Percentiles rank a stretch among this genome's conserved stretches.
These are phyloP conservation scores for Melieria crassipennis DNA, from an alignment of 2,888 invertebrate species.

Conservation along the genomic window DNA sequence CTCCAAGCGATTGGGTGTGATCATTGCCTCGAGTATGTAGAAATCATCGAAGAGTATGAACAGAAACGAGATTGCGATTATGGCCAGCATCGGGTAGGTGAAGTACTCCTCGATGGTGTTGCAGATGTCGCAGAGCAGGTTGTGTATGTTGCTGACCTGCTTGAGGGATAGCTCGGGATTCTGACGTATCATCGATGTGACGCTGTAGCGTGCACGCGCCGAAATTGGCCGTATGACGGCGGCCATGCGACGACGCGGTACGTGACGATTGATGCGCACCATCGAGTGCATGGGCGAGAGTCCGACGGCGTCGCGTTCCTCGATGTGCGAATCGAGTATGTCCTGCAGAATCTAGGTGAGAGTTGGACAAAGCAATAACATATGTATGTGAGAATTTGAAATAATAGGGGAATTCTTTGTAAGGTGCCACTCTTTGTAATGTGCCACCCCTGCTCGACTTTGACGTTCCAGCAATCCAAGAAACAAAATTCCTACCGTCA, in stretches of 20 bases:
- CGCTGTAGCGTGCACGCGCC: slow-evolving; percentile 48
- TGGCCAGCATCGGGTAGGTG: slow-evolving; percentile 59
- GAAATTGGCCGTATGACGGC: slow-evolving; percentile 42
- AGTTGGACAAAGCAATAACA: background rate
- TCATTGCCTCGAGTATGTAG: slow-evolving; percentile 59
- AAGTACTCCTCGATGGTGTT: slow-evolving; percentile 61
- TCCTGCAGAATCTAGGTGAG: slow-evolving; percentile 55
- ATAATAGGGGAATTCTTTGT: too few species aligned
- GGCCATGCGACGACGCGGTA: slow-evolving; percentile 42
- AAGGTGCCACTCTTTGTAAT: too few species aligned
- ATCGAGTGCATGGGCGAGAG: slow-evolving; percentile 57
- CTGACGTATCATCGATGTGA: slow-evolving; percentile 57
- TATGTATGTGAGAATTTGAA: background rate
- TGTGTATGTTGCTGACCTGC: slow-evolving; percentile 60
- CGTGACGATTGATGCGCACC: slow-evolving; percentile 46
- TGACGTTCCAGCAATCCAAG: too few species aligned
- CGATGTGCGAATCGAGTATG: slow-evolving; percentile 55
- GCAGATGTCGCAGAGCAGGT: slow-evolving; percentile 61
- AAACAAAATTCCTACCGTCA: too few species aligned
- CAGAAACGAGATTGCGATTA: slow-evolving; percentile 61
- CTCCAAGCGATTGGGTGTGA: slow-evolving; percentile 57
- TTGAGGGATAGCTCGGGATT: slow-evolving; percentile 57
- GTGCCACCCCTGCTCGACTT: too few species aligned
- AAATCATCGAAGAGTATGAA: slow-evolving; percentile 63
- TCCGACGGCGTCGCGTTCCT: slow-evolving; percentile 51